These are phyloP conservation scores for Callyntrura guangdongensis DNA, from an alignment of 2,888 invertebrate genomes.

Conservation along the genomic window DNA sequence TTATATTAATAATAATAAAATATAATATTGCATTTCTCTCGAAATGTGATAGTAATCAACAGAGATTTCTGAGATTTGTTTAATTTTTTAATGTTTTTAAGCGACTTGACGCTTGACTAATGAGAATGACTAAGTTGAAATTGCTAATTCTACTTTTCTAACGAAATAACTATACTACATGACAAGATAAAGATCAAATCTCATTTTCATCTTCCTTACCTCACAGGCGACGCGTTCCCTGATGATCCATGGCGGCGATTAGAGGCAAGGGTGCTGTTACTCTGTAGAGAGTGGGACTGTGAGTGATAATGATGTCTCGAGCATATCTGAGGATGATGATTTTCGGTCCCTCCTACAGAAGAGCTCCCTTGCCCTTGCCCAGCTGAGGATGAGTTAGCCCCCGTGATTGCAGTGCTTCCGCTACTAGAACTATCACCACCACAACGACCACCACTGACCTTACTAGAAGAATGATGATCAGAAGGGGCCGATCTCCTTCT, in stretches of 20 bases:
- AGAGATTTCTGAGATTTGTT: too few species aligned
- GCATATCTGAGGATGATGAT: constrained; percentile 65
- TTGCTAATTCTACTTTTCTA: not conserved
- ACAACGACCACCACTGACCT: constrained; percentile 51
- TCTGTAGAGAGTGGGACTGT: constrained; percentile 72
- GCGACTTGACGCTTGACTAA: too few species aligned
- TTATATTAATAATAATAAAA: too few species aligned
- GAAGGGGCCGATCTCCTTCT: constrained; percentile 81
- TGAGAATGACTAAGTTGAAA: too few species aligned
- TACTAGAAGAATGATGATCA: constrained; percentile 63
- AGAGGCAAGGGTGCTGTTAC: constrained; percentile 72
- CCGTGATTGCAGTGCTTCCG: constrained; percentile 68
- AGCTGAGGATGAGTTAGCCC: constrained; percentile 65
- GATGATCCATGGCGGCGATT: constrained; percentile 72
- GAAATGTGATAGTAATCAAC: too few species aligned
- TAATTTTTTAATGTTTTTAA: too few species aligned
- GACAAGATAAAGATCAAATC: not conserved
- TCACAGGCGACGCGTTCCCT: constrained; percentile 69
- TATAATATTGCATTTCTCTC: too few species aligned
- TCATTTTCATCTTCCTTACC: constrained; percentile 4
- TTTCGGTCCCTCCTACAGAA: constrained; percentile 72
- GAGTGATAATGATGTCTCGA: constrained; percentile 71
- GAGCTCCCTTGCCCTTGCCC: constrained; percentile 77
- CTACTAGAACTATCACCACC: constrained; percentile 49
- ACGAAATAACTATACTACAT: not conserved